Base-by-base conservation (phyloP, 2,113 vertebrate genomes). In the Anoplopoma fimbria region DNA sequence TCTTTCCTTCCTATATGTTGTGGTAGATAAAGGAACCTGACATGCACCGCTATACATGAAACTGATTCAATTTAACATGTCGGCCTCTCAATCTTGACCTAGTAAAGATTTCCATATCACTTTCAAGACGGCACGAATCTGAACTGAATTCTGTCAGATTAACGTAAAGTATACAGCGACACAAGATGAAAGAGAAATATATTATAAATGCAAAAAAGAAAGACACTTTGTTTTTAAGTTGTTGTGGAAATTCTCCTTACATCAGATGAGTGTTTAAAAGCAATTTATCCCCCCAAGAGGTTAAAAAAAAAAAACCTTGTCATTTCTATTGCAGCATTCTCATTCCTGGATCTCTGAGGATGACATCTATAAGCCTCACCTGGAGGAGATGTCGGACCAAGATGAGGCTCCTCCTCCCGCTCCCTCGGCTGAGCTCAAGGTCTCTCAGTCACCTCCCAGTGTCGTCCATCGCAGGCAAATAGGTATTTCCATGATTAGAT, bases 271-370 rank as follows among this genome's bases (percentile, higher is more conserved):
- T 49, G 5, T 51, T 23, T 51, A 51, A 51, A 51, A 51, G 19
- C 49, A 25, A 0, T 47, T 45, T 29, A 27, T 21, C 17, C 17
- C 1, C 42, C 49, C 5, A 3, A 17, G 15, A 55, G 33, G 14
- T 65, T n/a, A 2, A 36, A 51, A 51, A 12, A 23, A n/a, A n/a
- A 31, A 14, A 36, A 36, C 21, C 9, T 21, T 5, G 0, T 75
- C 15, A 4, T 8, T 77, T 25, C 0, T 72, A 61, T 34, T 70
- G 75, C 77, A 97, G 97, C 94, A 96, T 81, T 93, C 92, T 34
- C 93, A 72, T 33, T 97, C 95, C 79, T 99, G 98, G 98, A 99
- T 99, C 89, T 98, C 97, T 0, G 97, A 98, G 15, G 98, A 99
- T 12, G 98, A 99, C 82, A 96, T 99, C 91, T 96, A 96, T 89